These are phyloP conservation scores for Scolopax mira DNA, from an alignment of 2,113 vertebrate genomes.

Conservation along the genomic window DNA sequence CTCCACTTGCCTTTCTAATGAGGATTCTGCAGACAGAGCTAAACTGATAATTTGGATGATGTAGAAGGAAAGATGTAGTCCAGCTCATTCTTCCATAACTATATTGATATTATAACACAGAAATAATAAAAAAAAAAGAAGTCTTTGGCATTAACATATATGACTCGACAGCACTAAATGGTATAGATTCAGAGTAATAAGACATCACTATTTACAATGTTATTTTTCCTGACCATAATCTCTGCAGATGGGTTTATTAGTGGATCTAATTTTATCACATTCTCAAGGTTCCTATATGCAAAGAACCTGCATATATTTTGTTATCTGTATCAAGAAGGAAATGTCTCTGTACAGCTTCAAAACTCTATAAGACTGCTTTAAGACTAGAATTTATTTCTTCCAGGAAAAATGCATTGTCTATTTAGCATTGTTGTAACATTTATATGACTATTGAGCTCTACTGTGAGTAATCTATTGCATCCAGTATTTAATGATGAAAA, in stretches of 20 bases:
- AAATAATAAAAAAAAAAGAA: not conserved
- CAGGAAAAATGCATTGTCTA: not conserved
- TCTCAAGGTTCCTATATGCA: not conserved
- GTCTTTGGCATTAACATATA: not conserved
- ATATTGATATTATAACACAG: not conserved
- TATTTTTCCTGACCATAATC: not conserved
- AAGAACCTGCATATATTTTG: not conserved
- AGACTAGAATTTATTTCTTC: not conserved
- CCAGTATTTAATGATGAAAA: not conserved
- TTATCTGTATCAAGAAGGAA: not conserved
- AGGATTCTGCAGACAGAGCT: not conserved
- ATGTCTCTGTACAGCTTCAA: not conserved
- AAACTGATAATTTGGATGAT: not conserved
- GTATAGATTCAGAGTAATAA: not conserved
- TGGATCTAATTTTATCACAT: not conserved
- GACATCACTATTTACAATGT: not conserved
- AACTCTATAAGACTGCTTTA: not conserved
- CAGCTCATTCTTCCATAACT: not conserved
- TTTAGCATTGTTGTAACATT: not conserved
- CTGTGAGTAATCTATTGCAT: not conserved
- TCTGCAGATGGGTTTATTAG: not conserved
- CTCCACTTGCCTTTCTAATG: not conserved
- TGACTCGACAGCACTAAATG: not conserved
- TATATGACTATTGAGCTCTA: not conserved
- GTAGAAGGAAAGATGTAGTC: not conserved